phyloP scores from a whole-genome alignment of 2,888 invertebrate species.

The Cosmopolites sordidus region DNA sequence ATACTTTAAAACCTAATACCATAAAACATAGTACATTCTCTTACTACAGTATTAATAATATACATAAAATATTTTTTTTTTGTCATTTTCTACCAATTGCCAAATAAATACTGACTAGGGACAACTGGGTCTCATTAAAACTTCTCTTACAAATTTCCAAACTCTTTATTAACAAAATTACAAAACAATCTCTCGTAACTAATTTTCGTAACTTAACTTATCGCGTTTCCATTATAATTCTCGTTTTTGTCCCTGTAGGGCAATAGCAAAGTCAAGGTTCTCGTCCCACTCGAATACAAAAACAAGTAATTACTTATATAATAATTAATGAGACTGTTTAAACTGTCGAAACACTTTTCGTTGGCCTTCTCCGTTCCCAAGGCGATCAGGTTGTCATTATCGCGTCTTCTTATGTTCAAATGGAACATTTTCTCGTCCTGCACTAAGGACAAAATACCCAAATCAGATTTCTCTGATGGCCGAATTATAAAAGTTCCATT shows the following conservation, averaged over 20 bases:
- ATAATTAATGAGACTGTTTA: conserved; percentile 54
- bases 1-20: no score
- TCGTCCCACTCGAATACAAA: conserved; percentile 52
- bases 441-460: conserved; percentile 54
- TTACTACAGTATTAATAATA: no score
- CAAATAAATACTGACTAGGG: no score
- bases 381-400: conserved; percentile 54
- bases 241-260: conserved; percentile 37
- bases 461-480: conserved; percentile 48
- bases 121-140: no score
- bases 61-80: no score
- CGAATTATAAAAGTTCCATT: conserved; percentile 58
- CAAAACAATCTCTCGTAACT: no score
- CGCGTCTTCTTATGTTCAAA: conserved; percentile 53
- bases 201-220: not conserved
- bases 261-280: conserved; percentile 53
- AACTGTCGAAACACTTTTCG: conserved; percentile 53
- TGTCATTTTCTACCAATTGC: no score
- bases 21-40: no score
- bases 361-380: conserved; percentile 54
- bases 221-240: conserved; percentile 1
- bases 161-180: no score
- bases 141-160: no score
- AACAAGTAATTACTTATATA: conserved; percentile 54
- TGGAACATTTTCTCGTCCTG: conserved; percentile 55